Base-by-base conservation (phyloP, 2,113 vertebrate species). In the Lampris megalopsis region DNA sequence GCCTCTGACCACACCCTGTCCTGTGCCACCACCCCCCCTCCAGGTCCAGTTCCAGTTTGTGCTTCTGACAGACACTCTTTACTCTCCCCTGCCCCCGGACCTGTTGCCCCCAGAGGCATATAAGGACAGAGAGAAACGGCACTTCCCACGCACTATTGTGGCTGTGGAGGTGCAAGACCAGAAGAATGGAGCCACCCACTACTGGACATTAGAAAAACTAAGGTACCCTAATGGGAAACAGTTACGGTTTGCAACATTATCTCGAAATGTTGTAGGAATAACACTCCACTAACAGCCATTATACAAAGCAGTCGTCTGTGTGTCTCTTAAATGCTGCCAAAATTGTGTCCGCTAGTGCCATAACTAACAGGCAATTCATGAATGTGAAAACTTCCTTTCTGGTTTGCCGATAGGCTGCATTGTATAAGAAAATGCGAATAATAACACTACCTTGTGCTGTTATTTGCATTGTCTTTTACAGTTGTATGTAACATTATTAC, bases 21-120 rank as follows among this genome's bases (percentile, higher is more conserved):
- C 24, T 24, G 24, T 2, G 3, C n/a, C 1, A 49, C 1, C 4
- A 52, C 24, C 6, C 0, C 40, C 47, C 5, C 37, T 67, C 0
- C 89, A 99, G 98, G 98, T 99, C n/a, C 97, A 99, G 94, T 99
- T 99, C 94, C 98, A 99, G 94, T 99, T 99, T 0, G 96, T 97
- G 59, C 95, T 99, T 77, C 94, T 99, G 80, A 99, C 98, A 0
- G 97, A 99, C 92, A 99, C 97, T 0, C 93, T 98, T 5, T 99
- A 99, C 93, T 99, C 98, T 0, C 98, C 98, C 0, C 94, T 99
- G 57, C 96, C 97, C 5, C 96, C 97, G 0, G 98, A 99, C 85
- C 89, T 99, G 65, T 87, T 98, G 88, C 97, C 97, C 56, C 93
- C 96, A 0, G 96, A 97, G 54, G 95, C 94, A 0, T 93, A 93